Evolutionary conservation across 2,888 invertebrate species (phyloP), one percentile per base, ranked within the genome.

Genomic region (Macrosoma leucophasiata): DNA sequence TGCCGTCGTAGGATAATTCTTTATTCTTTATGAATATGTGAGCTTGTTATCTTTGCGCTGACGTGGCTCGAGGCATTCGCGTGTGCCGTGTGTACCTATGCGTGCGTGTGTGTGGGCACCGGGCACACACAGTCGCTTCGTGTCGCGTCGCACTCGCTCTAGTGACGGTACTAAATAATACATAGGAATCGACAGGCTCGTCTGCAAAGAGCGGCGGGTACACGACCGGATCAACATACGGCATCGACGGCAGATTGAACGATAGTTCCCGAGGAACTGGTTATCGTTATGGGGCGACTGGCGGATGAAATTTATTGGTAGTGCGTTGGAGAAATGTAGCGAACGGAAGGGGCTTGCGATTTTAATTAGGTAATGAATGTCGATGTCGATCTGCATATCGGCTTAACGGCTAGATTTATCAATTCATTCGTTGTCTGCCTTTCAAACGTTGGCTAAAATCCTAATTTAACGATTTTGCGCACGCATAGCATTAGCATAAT

Each of bases 291-390:
- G 82, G 81, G 75, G 65, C 77, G 82, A 78, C 76, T 79, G 81
- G 78, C 79, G 77, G 76, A 78, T 79, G 81, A 82, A 82, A 84
- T 84, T 84, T 84, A 84, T 84, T 82, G 79, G 79, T 79, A 81
- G 75, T 68, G 77, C 77, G 72, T 63, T 73, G 79, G 81, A 84
- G 84, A 84, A 82, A 82, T 84, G 84, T 82, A 78, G 82, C 84
- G 78, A 76, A 75, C 81, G 84, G 84, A 82, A 82, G 82, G 79
- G 82, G 75, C 69, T 75, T 75, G 81, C 82, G 78, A 81, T 82
- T 84, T 84, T 84, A 84, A 82, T 84, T 84, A 84, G 84, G 84
- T 81, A 82, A 84, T 84, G 81, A 81, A 84, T 77, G 84, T 84
- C 82, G 81, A 82, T 79, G 78, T 75, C 73, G 81, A 84, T 84